Percentiles rank a stretch among this genome's conserved stretches.
phyloP scores from a whole-genome alignment of 2,797 vertebrate species.

The Emydoidea blandingii region DNA sequence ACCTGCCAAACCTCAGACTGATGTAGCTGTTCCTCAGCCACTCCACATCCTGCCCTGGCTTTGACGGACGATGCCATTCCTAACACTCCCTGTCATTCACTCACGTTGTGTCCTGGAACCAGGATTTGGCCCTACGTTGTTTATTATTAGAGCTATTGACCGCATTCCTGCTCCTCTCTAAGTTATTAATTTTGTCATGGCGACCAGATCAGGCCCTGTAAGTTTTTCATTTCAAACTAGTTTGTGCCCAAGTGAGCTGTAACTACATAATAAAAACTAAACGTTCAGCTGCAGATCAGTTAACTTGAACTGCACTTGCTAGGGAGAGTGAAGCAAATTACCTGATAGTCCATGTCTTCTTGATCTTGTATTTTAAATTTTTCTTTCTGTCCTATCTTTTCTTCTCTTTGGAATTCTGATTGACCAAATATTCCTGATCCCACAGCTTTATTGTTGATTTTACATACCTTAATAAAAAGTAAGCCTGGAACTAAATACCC shows the following conservation, averaged over 20 bases:
- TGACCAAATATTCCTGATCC: background rate
- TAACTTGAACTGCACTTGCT: background rate
- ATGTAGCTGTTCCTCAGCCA: rapidly evolving
- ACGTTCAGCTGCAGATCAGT: background rate
- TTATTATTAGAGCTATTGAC: background rate
- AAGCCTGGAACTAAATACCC: background rate
- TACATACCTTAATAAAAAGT: background rate
- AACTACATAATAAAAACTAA: background rate
- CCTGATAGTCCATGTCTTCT: background rate
- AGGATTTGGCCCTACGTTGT: background rate
- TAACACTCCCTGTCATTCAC: background rate
- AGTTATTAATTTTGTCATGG: background rate
- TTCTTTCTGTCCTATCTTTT: background rate
- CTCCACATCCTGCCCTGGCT: rapidly evolving
- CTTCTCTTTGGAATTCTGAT: background rate
- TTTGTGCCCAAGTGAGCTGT: background rate
- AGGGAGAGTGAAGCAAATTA: rapidly evolving
- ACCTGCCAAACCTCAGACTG: background rate
- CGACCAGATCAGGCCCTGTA: background rate
- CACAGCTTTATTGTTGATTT: background rate
- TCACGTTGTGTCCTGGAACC: background rate
- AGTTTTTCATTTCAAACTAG: background rate
- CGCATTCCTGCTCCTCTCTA: background rate
- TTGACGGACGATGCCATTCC: rapidly evolving
- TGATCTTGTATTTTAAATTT: background rate